Percentiles rank a stretch among this genome's conserved stretches.
These are phyloP conservation scores for Archivesica marissinica DNA, from an alignment of 1,140 invertebrate genomes.

Conservation along the genomic window DNA sequence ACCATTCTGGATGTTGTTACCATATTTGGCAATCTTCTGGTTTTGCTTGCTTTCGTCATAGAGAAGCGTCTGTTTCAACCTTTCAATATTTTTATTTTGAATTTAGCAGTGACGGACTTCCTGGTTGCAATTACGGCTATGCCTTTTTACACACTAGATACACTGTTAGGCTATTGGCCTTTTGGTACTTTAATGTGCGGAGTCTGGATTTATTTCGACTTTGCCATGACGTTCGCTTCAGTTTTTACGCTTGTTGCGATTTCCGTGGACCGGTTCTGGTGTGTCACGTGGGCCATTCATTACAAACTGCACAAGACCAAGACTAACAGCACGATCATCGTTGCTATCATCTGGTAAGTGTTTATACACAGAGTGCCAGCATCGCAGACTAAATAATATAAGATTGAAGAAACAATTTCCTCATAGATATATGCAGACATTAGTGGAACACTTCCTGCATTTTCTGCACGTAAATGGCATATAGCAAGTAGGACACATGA, in stretches of 20 bases:
- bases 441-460: neutral
- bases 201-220: slow-evolving; percentile 79
- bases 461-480: neutral
- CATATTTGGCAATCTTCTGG: slow-evolving; percentile 49
- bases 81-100: slow-evolving; percentile 58
- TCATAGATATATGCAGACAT: neutral
- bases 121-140: slow-evolving; percentile 51
- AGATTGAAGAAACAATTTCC: neutral
- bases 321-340: slow-evolving; percentile 73
- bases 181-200: slow-evolving; percentile 52
- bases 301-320: slow-evolving; percentile 80
- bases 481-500: neutral
- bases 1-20: slow-evolving; percentile 33
- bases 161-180: slow-evolving; percentile 52
- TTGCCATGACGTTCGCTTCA: slow-evolving; percentile 83
- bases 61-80: slow-evolving; percentile 34
- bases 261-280: slow-evolving; percentile 83
- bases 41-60: slow-evolving; percentile 29
- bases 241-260: slow-evolving; percentile 83
- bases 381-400: neutral
- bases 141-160: slow-evolving; percentile 57
- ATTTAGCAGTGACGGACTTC: slow-evolving; percentile 55
- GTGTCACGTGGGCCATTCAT: slow-evolving; percentile 80
- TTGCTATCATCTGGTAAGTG: slow-evolving; percentile 78
- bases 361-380: neutral